Evolutionary conservation across 2,888 invertebrate genomes (phyloP).

Genomic region (Lordiphosa andalusiaca): DNA sequence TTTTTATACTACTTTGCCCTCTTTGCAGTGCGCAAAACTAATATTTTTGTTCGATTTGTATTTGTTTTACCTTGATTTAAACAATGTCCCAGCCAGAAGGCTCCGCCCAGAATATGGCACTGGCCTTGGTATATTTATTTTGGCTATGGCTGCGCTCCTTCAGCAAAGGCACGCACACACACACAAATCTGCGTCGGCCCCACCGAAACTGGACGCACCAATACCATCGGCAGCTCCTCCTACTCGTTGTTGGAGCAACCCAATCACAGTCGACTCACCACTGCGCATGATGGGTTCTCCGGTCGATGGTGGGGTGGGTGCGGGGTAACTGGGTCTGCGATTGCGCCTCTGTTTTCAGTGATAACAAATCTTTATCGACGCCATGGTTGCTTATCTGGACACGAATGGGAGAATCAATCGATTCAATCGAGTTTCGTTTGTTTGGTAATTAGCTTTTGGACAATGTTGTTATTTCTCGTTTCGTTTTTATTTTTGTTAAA

Average conservation of each 20-base stretch:
- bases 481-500: slow-evolving; percentile 19
- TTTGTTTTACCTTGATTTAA: slow-evolving; percentile 74
- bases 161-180: slow-evolving; percentile 27
- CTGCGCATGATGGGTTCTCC: slow-evolving; percentile 63
- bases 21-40: slow-evolving; percentile 42
- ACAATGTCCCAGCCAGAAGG: slow-evolving; percentile 34
- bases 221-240: slow-evolving; percentile 62
- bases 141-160: slow-evolving; percentile 51
- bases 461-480: slow-evolving; percentile 43
- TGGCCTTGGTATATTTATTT: slow-evolving; percentile 30
- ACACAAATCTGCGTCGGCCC: slow-evolving; percentile 10
- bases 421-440: slow-evolving; percentile 63
- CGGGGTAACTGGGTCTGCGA: slow-evolving; percentile 38
- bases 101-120: slow-evolving; percentile 70
- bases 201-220: slow-evolving; percentile 41
- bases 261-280: slow-evolving; percentile 66
- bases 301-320: slow-evolving; percentile 17
- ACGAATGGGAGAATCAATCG: slow-evolving; percentile 66
- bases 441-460: slow-evolving; percentile 74
- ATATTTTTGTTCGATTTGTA: slow-evolving; percentile 72
- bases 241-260: slow-evolving; percentile 45
- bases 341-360: slow-evolving; percentile 77
- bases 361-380: slow-evolving; percentile 78
- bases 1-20: slow-evolving; percentile 2
- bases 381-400: slow-evolving; percentile 68